Percentiles rank a stretch among this genome's conserved stretches.
Evolutionary conservation across 2,113 vertebrate species (phyloP).

Genomic region (Puma concolor): DNA sequence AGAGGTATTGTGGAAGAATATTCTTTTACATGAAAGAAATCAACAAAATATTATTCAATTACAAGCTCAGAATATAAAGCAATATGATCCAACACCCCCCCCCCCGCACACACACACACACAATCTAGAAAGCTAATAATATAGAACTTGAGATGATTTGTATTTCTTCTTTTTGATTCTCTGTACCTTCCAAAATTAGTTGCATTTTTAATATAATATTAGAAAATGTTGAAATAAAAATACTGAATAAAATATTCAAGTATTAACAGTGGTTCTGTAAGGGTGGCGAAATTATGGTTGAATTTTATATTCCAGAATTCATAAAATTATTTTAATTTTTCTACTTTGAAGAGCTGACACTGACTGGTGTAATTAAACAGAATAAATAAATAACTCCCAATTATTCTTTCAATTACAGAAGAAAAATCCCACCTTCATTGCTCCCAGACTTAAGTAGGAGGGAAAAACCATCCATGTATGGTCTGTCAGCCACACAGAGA

Average conservation of each 20-base stretch:
- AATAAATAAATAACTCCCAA: conserved; percentile 46
- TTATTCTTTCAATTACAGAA: conserved; percentile 32
- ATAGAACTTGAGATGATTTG: conserved; percentile 31
- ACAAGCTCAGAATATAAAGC: conserved; percentile 46
- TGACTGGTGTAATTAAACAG: conserved; percentile 45
- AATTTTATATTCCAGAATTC: conserved; percentile 17
- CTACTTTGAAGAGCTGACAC: conserved; percentile 39
- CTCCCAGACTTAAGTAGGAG: conserved; percentile 33
- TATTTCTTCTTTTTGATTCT: conserved; percentile 46
- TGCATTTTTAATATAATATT: conserved; percentile 38
- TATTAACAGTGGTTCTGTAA: conserved; percentile 38
- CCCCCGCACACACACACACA: not conserved
- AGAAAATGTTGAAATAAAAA: conserved; percentile 39
- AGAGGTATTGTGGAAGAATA: not conserved
- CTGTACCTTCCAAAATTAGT: conserved; percentile 28
- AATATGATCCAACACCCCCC: not conserved
- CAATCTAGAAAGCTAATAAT: conserved; percentile 26
- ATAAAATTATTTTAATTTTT: conserved; percentile 53
- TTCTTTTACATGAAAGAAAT: conserved; percentile 37
- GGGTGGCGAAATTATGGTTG: conserved; percentile 30
- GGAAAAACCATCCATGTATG: not conserved
- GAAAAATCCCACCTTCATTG: conserved; percentile 1
- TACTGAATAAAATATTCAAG: conserved; percentile 39
- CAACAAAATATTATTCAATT: conserved; percentile 49
- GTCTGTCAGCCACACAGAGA: not conserved